Evolutionary conservation across 2,888 invertebrate species (phyloP).

Genomic region (Osmoderma eremita): DNA sequence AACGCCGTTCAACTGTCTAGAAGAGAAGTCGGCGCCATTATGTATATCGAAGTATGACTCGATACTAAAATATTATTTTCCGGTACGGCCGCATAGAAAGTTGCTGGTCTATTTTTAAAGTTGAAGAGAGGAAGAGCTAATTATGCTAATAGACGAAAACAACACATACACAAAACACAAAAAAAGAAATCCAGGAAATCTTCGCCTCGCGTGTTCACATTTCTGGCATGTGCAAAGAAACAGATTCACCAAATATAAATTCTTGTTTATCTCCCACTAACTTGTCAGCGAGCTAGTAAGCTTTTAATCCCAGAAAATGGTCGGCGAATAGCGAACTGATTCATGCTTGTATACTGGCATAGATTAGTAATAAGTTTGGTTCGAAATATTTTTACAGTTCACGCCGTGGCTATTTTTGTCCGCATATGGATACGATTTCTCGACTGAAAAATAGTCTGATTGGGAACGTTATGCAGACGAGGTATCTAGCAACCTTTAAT

Average conservation of each 20-base stretch:
- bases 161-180: not conserved
- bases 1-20: constrained; percentile 17
- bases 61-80: not conserved
- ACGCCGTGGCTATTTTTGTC: constrained; percentile 2
- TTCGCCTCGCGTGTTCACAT: constrained; percentile 7
- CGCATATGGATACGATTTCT: constrained; percentile 3
- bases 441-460: constrained; percentile 11
- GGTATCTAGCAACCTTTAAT: no score
- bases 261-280: constrained; percentile 1
- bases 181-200: constrained; percentile 6
- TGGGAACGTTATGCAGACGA: not conserved
- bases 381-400: constrained; percentile 8
- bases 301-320: constrained; percentile 23
- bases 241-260: constrained; percentile 21
- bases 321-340: constrained; percentile 27
- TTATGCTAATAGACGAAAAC: constrained; percentile 10
- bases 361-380: constrained; percentile 20
- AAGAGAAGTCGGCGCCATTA: not conserved
- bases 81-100: not conserved
- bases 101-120: not conserved
- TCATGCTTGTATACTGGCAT: constrained; percentile 17
- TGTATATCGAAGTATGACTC: no score
- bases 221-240: constrained; percentile 10
- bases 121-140: constrained; percentile 1
- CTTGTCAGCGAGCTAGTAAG: constrained; percentile 19